Evolutionary conservation across 2,888 invertebrate species (phyloP).

Genomic region (Sthenelais limicola): DNA sequence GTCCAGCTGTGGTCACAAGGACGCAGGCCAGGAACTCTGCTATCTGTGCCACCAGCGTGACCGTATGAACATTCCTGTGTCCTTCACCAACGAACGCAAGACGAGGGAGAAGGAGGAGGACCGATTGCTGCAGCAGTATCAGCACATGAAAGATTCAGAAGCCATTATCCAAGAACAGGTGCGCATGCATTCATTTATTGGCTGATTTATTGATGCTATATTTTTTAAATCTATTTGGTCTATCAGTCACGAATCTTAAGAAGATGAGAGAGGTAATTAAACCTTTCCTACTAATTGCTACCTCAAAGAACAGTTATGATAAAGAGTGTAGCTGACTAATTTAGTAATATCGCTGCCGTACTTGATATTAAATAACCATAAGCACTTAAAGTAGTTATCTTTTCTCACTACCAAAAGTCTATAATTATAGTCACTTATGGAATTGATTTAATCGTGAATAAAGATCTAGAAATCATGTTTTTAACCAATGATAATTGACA

Average conservation of each 20-base stretch:
- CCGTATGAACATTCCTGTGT: constrained; percentile 69
- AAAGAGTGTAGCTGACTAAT: too few species aligned
- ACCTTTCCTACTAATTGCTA: too few species aligned
- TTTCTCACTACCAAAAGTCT: too few species aligned
- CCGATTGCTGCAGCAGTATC: constrained; percentile 68
- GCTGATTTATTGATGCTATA: not conserved
- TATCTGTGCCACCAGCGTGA: constrained; percentile 72
- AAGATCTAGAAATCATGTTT: too few species aligned
- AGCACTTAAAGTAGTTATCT: too few species aligned
- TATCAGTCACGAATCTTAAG: not conserved
- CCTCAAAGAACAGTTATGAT: too few species aligned
- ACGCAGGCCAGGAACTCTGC: constrained; percentile 72
- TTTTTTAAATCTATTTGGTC: not conserved
- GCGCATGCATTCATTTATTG: not conserved
- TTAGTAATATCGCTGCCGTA: too few species aligned
- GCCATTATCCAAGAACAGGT: constrained; percentile 62
- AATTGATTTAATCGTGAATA: too few species aligned
- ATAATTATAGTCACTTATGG: too few species aligned
- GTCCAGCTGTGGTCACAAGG: constrained; percentile 59
- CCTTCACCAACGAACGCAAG: constrained; percentile 66
- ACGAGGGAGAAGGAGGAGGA: constrained; percentile 69
- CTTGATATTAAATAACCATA: too few species aligned
- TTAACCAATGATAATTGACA: too few species aligned
- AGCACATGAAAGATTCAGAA: constrained; percentile 70
- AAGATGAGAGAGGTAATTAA: too few species aligned